Base-by-base conservation (phyloP, 2,888 invertebrate genomes). In the Seladonia tumulorum region DNA sequence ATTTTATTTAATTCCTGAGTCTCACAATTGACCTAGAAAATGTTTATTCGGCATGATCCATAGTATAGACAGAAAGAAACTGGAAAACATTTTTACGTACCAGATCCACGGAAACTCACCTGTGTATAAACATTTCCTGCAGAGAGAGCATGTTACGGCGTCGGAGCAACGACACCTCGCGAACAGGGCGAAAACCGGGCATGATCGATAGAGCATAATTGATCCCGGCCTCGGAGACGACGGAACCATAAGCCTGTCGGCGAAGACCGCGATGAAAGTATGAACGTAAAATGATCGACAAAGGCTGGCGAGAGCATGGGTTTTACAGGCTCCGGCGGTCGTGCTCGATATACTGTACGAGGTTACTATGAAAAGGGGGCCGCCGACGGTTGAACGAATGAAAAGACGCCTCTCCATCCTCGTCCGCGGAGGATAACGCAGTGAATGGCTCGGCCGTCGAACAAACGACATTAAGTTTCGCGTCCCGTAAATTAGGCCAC, bases 401-500 rank as follows among this genome's bases (percentile, higher is more conserved):
- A 68, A 76, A 53, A 76, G 63, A 35, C 66, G 60, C 60, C 39
- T 60, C 22, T 60, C 22, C 57, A 53, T 42, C 72, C 72, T 66
- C 39, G 29, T n/a, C 35, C 25, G 12, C 16, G 49, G 0, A 45
- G 79, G 86, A 86, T 86, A 86, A 86, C 72, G 14, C 71, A 39
- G 53, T 85, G 77, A 84, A 86, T 86, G 49, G 49, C 49, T 1
- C 80, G 75, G 45, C 72, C 86, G 81, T 76, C 81, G 83, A 81
- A 87, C 84, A 81, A 81, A 81, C 86, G 82, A 49, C 73, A 68
- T 85, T 85, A 82, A 85, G 86, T 86, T 86, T 74, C 81, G 53
- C 85, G 49, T 57, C 42, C 29, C 76, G 35, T 68, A 72, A 86
- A 86, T 86, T 85, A 82, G 86, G 86, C 86, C 86, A 85, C 76